Percentiles rank a stretch among this genome's conserved stretches.
Evolutionary conservation across 2,888 invertebrate genomes (phyloP).

Genomic region (Corbicula japonica): DNA sequence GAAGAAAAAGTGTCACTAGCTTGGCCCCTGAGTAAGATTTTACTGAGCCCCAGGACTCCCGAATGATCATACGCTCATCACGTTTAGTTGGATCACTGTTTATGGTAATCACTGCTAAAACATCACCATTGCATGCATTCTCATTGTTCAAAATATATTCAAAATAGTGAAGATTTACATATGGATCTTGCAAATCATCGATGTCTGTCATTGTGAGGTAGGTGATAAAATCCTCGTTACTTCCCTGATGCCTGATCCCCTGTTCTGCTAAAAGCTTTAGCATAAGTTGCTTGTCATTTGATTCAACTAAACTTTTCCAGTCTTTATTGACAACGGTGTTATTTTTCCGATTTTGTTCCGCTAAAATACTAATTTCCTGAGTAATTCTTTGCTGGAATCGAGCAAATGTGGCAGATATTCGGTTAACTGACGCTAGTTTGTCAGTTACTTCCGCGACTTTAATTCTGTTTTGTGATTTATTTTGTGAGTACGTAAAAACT

Average conservation of each 20-base stretch:
- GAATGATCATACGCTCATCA: slow-evolving; percentile 60
- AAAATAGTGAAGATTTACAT: slow-evolving; percentile 48
- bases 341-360: too few species aligned
- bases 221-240: slow-evolving; percentile 27
- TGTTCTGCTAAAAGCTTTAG: too few species aligned
- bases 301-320: too few species aligned
- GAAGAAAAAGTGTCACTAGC: slow-evolving; percentile 64
- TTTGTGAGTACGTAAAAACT: too few species aligned
- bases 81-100: slow-evolving; percentile 67
- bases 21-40: slow-evolving; percentile 39
- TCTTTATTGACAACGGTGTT: too few species aligned
- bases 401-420: slow-evolving; percentile 38
- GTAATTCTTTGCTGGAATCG: slow-evolving; percentile 1
- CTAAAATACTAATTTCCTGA: background rate
- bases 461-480: too few species aligned
- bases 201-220: slow-evolving; percentile 19
- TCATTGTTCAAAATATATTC: slow-evolving; percentile 53
- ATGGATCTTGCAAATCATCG: slow-evolving; percentile 22
- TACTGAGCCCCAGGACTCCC: slow-evolving; percentile 72
- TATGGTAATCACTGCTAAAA: slow-evolving; percentile 61
- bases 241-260: background rate
- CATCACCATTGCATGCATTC: slow-evolving; percentile 54
- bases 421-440: slow-evolving; percentile 5
- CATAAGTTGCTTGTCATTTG: too few species aligned
- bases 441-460: too few species aligned